A percentile compares a stretch with the other conserved stretches of the same genome.
These are phyloP conservation scores for Eurytoma californica DNA, from an alignment of 2,888 invertebrate species.

Conservation along the genomic window DNA sequence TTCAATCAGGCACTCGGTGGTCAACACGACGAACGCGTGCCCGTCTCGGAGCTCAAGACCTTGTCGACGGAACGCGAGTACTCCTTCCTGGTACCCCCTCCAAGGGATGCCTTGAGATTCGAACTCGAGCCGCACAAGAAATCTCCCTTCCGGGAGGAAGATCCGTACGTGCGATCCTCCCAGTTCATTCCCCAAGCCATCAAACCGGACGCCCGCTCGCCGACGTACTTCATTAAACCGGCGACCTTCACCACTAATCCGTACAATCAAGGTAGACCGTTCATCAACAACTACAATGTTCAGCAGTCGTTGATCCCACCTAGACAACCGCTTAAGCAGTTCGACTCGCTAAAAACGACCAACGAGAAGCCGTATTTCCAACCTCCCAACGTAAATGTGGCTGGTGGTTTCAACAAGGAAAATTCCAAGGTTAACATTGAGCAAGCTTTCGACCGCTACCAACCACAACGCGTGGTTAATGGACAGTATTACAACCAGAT, in stretches of 20 bases:
- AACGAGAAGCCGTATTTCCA: slow-evolving; percentile 62
- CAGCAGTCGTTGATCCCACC: slow-evolving; percentile 60
- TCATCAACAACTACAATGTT: slow-evolving; percentile 55
- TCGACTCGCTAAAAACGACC: slow-evolving; percentile 61
- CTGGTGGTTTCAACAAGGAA: neutral
- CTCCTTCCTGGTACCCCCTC: slow-evolving; percentile 70
- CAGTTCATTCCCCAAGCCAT: slow-evolving; percentile 60
- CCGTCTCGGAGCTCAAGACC: slow-evolving; percentile 59
- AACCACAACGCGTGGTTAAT: slow-evolving; percentile 21
- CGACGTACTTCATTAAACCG: slow-evolving; percentile 64
- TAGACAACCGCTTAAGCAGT: slow-evolving; percentile 65
- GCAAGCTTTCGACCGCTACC: slow-evolving; percentile 39
- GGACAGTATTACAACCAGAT: slow-evolving; percentile 67
- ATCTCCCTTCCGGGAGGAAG: slow-evolving; percentile 63
- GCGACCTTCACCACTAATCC: slow-evolving; percentile 58
- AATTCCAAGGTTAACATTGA: slow-evolving; percentile 52
- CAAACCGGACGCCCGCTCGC: slow-evolving; percentile 61
- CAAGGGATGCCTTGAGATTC: slow-evolving; percentile 68
- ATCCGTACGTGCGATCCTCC: slow-evolving; percentile 64
- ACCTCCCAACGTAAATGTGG: slow-evolving; percentile 23
- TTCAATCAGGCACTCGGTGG: slow-evolving; percentile 78
- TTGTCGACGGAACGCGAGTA: slow-evolving; percentile 67
- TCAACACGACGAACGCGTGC: slow-evolving; percentile 75
- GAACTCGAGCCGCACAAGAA: slow-evolving; percentile 68
- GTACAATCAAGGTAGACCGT: slow-evolving; percentile 59